phyloP scores from a whole-genome alignment of 64 coral and sea anemone genomes.

The Hydrozoanthus tunicans region DNA sequence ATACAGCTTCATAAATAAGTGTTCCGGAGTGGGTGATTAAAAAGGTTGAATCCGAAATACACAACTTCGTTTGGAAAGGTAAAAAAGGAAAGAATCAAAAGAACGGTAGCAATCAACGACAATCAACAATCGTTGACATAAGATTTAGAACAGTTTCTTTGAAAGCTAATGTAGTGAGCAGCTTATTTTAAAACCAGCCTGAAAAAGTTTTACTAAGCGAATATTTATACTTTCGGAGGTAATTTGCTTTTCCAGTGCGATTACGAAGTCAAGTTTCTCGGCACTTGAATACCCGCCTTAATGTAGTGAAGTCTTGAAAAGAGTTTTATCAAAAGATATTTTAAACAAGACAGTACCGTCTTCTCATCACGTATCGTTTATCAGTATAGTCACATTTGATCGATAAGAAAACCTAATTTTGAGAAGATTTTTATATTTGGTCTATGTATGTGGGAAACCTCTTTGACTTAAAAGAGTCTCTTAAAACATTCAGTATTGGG shows the following conservation, averaged over 20 bases:
- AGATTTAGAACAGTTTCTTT: conserved; percentile 21
- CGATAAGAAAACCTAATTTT: conserved; percentile 26
- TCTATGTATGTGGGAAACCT: no score
- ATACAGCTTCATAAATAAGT: background rate
- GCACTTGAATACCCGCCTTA: conserved; percentile 48
- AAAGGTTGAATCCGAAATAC: conserved; percentile 12
- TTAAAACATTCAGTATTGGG: no score
- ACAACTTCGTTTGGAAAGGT: conserved; percentile 12
- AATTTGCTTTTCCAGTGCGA: conserved; percentile 41
- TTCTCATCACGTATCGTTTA: conserved; percentile 31
- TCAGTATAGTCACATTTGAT: conserved; percentile 33
- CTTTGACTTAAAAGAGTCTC: no score
- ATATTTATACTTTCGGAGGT: conserved; percentile 27
- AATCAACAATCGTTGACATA: background rate
- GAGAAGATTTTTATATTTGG: background rate
- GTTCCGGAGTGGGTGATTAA: background rate
- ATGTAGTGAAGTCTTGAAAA: conserved; percentile 45
- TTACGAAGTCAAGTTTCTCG: conserved; percentile 38
- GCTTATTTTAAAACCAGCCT: conserved; percentile 40
- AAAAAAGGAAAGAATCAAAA: background rate
- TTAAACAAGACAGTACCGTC: background rate
- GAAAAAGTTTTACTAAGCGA: conserved; percentile 37
- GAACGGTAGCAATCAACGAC: background rate
- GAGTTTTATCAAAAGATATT: conserved; percentile 40
- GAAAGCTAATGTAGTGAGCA: conserved; percentile 11